Percentiles rank a stretch among this genome's conserved stretches.
phyloP scores from a whole-genome alignment of 2,113 vertebrate species.

The Xiphophorus hellerii region DNA sequence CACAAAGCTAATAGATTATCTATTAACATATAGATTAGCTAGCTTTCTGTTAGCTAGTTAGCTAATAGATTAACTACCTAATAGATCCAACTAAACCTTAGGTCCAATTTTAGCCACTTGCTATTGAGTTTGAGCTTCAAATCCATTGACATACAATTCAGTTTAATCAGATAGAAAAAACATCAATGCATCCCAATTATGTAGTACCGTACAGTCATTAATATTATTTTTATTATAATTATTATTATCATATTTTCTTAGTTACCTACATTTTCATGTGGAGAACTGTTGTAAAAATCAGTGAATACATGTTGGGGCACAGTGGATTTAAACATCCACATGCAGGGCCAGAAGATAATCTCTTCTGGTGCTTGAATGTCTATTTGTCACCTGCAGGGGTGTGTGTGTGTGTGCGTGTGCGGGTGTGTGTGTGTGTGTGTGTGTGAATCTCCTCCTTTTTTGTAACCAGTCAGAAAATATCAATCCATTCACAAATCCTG shows the following conservation, averaged over 20 bases:
- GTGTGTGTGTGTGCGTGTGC: too few species aligned
- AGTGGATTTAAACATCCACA: background rate
- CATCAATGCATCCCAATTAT: too few species aligned
- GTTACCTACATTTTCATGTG: background rate
- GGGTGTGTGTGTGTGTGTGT: background rate
- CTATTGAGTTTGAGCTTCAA: background rate
- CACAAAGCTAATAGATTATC: too few species aligned
- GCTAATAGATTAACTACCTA: background rate
- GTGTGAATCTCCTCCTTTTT: background rate
- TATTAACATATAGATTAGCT: too few species aligned
- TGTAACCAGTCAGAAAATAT: slow-evolving; percentile 37
- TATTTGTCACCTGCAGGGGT: background rate
- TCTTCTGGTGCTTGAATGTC: background rate
- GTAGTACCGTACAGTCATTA: background rate
- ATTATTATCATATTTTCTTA: background rate
- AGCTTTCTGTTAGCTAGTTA: too few species aligned
- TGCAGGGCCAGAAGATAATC: slow-evolving; percentile 5
- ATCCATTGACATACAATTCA: background rate
- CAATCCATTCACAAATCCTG: slow-evolving; percentile 33
- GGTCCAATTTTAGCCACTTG: background rate
- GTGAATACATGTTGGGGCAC: background rate
- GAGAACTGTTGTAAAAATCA: background rate
- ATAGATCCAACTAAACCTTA: background rate
- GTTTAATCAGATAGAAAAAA: too few species aligned
- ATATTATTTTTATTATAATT: background rate